Percentiles rank a stretch among this genome's conserved stretches.
Evolutionary conservation across 2,888 invertebrate genomes (phyloP).

Genomic region (Phyllotreta cruciferae): DNA sequence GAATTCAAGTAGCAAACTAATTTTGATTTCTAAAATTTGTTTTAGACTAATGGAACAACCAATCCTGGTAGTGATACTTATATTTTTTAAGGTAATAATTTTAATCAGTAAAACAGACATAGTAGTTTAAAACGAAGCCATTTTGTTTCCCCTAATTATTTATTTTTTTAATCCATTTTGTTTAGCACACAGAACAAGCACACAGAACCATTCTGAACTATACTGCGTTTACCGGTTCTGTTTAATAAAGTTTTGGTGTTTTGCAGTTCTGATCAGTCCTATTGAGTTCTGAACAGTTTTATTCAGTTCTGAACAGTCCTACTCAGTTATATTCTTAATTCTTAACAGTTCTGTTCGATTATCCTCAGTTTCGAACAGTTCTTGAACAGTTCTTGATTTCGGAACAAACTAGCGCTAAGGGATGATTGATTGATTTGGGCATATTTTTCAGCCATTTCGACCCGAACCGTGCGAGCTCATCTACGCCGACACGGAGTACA

Average conservation of each 20-base stretch:
- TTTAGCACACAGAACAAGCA: too few species aligned
- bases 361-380: not conserved
- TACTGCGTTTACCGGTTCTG: too few species aligned
- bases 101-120: slow-evolving; percentile 3
- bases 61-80: slow-evolving; percentile 79
- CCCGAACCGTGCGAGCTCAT: slow-evolving; percentile 81
- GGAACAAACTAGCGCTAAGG: not conserved
- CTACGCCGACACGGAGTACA: slow-evolving; percentile 89
- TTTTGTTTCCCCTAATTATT: not conserved
- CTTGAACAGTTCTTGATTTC: not conserved
- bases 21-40: slow-evolving; percentile 56
- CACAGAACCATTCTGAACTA: too few species aligned
- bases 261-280: too few species aligned
- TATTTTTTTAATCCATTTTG: not conserved
- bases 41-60: slow-evolving; percentile 77
- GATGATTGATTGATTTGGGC: not conserved
- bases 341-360: too few species aligned
- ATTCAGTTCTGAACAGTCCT: too few species aligned
- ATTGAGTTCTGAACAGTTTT: too few species aligned
- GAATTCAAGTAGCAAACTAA: slow-evolving; percentile 20
- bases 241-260: too few species aligned
- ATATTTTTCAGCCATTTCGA: slow-evolving; percentile 72
- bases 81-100: slow-evolving; percentile 73
- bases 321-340: too few species aligned
- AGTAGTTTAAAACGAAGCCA: too few species aligned